Percentiles rank a stretch among this genome's conserved stretches.
phyloP scores from a whole-genome alignment of 2,888 invertebrate genomes.

The Dromius quadrimaculatus region DNA sequence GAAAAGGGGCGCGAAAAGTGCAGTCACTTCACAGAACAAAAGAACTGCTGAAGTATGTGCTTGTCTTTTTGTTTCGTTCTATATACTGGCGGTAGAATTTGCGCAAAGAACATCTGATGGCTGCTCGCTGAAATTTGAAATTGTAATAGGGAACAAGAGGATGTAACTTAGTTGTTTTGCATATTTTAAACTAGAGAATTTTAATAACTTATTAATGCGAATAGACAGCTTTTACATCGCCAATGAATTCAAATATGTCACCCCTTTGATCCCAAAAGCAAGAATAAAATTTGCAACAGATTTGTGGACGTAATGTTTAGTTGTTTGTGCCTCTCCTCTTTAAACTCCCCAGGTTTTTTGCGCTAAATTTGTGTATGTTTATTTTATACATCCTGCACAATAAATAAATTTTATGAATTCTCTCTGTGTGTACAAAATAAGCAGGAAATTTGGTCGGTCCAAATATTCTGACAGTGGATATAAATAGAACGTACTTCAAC shows the following conservation, averaged over 20 bases:
- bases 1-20: background rate
- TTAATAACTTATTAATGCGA: conserved; percentile 32
- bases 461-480: background rate
- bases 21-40: conserved; percentile 37
- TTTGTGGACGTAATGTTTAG: no score
- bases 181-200: conserved; percentile 28
- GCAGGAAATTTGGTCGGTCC: no score
- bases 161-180: conserved; percentile 22
- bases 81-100: conserved; percentile 38
- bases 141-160: conserved; percentile 28
- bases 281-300: no score
- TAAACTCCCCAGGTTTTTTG: no score
- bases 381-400: no score
- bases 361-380: no score
- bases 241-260: no score
- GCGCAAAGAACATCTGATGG: conserved; percentile 37
- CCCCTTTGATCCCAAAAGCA: no score
- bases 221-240: background rate
- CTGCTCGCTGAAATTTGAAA: conserved; percentile 32
- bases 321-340: no score
- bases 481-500: background rate
- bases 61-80: conserved; percentile 47
- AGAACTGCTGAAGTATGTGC: conserved; percentile 43
- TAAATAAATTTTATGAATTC: no score
- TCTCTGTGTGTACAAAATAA: no score